Evolutionary conservation across 2,113 vertebrate genomes (phyloP), one percentile per base, ranked within the genome.

Genomic region (Bos javanicus): DNA sequence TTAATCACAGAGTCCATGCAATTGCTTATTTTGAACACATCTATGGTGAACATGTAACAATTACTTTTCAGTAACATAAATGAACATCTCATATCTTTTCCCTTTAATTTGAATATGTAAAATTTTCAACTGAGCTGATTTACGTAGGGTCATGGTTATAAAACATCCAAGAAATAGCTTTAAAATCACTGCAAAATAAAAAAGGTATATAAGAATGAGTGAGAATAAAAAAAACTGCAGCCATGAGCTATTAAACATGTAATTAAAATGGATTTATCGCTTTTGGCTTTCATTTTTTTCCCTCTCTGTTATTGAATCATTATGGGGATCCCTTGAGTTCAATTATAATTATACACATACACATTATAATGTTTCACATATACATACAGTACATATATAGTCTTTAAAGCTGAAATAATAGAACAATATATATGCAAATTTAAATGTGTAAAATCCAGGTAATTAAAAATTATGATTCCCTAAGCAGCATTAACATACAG

Each of bases 231-330:
- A 97, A 97, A 98, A 97, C 43, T 96, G 64, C 87, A 98, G 95
- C 64, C 96, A 98, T 89, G 97, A 98, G 92, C 97, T 97, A 95
- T 97, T 98, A 97, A 76, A 97, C 95, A 96, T 96, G 81, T 92
- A 98, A 98, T 98, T 97, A 98, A 99, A 98, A 98, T 98, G 23
- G 97, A 98, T 98, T 98, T 98, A 98, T 98, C 97, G 83, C 88
- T 97, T 91, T 76, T 96, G 93, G 94, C 93, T 99, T 98, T 96
- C 92, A 98, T 97, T 97, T 97, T 95, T 80, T 97, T 95, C 39
- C 48, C 86, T 60, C 90, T 95, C 82, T 98, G 92, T 98, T 99
- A 98, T 98, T 98, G 98, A 98, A 98, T 95, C 94, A 98, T 98
- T 98, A 98, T 97, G 90, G 93, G 96, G 7, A 76, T 98, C 95